Conservation (phyloP, 2,797 vertebrate genomes). For the Falco cherrug region DNA sequence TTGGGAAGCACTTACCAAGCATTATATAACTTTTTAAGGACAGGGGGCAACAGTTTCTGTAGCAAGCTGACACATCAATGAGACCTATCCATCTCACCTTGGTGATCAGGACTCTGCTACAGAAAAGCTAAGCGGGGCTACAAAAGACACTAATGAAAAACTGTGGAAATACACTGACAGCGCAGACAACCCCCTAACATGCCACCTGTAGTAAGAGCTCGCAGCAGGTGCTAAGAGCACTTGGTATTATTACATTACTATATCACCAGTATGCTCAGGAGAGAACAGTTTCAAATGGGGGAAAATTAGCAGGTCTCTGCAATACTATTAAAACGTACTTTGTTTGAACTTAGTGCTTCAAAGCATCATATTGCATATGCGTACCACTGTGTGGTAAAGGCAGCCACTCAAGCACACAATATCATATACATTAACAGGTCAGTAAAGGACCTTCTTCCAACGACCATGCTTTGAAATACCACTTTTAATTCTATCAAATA, state of each 20-base stretch:
- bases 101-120: neutral
- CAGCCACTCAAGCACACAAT: neutral
- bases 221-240: neutral
- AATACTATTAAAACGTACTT: neutral
- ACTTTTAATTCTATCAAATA: neutral
- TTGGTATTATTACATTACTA: neutral
- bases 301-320: slow-evolving; percentile 27
- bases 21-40: neutral
- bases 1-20: neutral
- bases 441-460: neutral
- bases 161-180: neutral
- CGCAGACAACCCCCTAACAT: neutral
- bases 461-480: neutral
- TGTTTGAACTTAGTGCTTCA: neutral
- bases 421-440: neutral
- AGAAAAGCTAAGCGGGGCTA: neutral
- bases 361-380: neutral
- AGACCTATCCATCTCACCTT: neutral
- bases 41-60: neutral
- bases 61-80: neutral
- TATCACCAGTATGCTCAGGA: neutral
- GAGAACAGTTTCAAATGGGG: neutral
- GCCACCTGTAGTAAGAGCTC: neutral
- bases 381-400: neutral
- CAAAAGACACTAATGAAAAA: neutral